phyloP scores from a whole-genome alignment of 64 coral and sea anemone genomes.

The Hydrozoanthus tunicans region DNA sequence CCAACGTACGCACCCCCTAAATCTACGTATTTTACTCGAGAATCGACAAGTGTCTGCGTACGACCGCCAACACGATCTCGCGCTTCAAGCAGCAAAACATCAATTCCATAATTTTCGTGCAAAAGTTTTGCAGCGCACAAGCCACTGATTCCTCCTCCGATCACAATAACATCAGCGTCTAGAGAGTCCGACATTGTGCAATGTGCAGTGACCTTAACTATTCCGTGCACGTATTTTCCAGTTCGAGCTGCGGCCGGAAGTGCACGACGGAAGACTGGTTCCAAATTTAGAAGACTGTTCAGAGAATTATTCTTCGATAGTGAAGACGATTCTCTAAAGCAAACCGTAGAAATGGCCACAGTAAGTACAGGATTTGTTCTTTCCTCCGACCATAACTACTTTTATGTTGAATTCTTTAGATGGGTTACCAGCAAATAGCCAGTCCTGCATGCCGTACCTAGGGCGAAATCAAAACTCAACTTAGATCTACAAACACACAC shows the following conservation, averaged over 20 bases:
- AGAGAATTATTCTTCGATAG: too few species aligned
- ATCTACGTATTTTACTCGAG: slow-evolving; percentile 76
- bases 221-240: too few species aligned
- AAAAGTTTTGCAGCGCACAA: slow-evolving; percentile 86
- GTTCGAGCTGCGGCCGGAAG: background rate
- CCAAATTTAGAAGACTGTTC: background rate
- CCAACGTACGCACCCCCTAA: slow-evolving; percentile 86
- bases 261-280: slow-evolving; percentile 7
- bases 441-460: too few species aligned
- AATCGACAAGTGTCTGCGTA: slow-evolving; percentile 77
- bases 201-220: too few species aligned
- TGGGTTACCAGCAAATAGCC: too few species aligned
- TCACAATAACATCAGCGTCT: slow-evolving; percentile 67
- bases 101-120: slow-evolving; percentile 46
- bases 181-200: too few species aligned
- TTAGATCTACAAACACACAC: too few species aligned
- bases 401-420: too few species aligned
- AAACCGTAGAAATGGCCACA: slow-evolving; percentile 9
- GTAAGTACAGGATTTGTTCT: background rate
- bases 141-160: slow-evolving; percentile 88
- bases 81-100: slow-evolving; percentile 74
- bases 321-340: background rate
- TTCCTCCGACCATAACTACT: too few species aligned
- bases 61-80: slow-evolving; percentile 90
- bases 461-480: too few species aligned